Evolutionary conservation across 92 coral and sea anemone species (phyloP), one percentile per base, ranked within the genome.

Genomic region (Zoanthus gigantus): DNA sequence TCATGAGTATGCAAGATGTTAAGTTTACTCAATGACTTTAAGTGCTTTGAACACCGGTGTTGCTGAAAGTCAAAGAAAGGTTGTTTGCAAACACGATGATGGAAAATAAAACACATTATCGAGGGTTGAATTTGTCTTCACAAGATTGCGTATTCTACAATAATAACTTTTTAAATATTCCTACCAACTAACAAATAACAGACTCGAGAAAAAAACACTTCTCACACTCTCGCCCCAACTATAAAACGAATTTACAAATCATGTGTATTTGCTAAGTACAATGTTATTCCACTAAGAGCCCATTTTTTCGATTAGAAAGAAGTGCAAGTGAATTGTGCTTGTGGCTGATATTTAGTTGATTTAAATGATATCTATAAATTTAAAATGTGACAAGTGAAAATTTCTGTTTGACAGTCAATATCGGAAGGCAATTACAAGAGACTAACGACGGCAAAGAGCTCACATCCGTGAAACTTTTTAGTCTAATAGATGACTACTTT

Each of bases 311-410:
- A 42, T 67, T 42, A 71, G 23, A 47, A 81, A 63, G 46, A 81
- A 17, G 76, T 47, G 45, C 76, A 47, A 81, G 29, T 34, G 74
- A 68, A 72, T 44, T 45, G 42, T 66, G 47, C 61, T 81, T 42
- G 28, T 16, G 23, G 63, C 31, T 53, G 37, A 79, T 79, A 79
- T 61, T 79, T 61, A 79, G 72, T 34, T 30, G 84, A 61, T 61
- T 60, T 67, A 45, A 81, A 81, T 37, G 29, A 81, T 81, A 81
- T 81, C 65, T 47, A 46, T 53, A 13, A 65, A 34, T 67, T 66
- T 46, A 66, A 48, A 81, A 65, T 68, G 63, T 66, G 85, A 67
- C 75, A 81, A 79, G 85, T 78, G 31, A 80, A 29, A 15, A 28
- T 9, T n/a, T 42, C 75, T 45, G 47, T 67, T 63, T 29, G 58